A percentile compares a stretch with the other conserved stretches of the same genome.
Conservation (phyloP, 2,888 invertebrate genomes). For the Mimachlamys varia region DNA sequence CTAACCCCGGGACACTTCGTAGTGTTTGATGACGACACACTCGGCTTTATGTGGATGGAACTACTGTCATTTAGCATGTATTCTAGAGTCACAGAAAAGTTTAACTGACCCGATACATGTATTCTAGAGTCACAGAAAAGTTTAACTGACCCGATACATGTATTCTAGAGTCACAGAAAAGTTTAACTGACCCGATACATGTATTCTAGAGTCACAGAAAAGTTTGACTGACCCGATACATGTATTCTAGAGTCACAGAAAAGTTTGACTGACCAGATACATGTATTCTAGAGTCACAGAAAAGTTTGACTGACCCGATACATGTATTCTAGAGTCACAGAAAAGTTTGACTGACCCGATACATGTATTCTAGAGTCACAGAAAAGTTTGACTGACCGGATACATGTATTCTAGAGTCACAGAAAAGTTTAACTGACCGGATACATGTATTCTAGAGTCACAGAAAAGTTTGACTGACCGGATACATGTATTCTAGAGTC, state of each 20-base stretch:
- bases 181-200: too few species aligned
- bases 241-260: conserved; percentile 67
- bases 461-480: conserved; percentile 45
- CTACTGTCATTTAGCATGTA: conserved; percentile 74
- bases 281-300: too few species aligned
- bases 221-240: background rate
- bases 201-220: too few species aligned
- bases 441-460: conserved; percentile 53
- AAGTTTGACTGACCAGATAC: conserved; percentile 21
- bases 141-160: too few species aligned
- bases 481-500: too few species aligned
- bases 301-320: too few species aligned
- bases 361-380: too few species aligned
- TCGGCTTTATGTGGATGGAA: conserved; percentile 78
- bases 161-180: too few species aligned
- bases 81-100: conserved; percentile 59
- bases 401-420: conserved; percentile 65
- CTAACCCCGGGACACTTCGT: conserved; percentile 74
- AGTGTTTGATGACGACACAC: conserved; percentile 75
- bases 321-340: too few species aligned
- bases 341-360: too few species aligned
- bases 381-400: too few species aligned
- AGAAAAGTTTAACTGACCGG: conserved; percentile 42
- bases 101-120: background rate
- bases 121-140: too few species aligned